phyloP scores from a whole-genome alignment of 2,113 vertebrate genomes.

The Takifugu bimaculatus region DNA sequence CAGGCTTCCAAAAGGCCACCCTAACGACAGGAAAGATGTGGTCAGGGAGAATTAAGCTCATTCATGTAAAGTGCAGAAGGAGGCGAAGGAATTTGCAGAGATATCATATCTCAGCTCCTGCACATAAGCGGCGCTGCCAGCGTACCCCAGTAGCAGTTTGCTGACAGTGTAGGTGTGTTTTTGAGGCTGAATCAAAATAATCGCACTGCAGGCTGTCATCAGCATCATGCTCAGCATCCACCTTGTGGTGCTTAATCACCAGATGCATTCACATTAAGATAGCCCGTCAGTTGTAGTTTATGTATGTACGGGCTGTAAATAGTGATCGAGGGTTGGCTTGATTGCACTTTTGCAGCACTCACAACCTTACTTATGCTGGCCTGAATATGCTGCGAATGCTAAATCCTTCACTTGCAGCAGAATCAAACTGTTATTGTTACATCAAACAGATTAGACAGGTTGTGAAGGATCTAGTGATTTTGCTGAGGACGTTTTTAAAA shows the following conservation, averaged over 20 bases:
- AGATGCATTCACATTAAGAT: neutral
- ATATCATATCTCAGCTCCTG: neutral
- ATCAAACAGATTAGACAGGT: too few relatives aligned
- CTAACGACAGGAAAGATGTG: constrained; percentile 62
- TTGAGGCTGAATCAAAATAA: neutral
- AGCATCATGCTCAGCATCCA: neutral
- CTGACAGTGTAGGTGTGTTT: constrained; percentile 10
- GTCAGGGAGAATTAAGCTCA: neutral
- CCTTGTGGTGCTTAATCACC: neutral
- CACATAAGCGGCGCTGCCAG: neutral
- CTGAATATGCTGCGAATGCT: too few relatives aligned
- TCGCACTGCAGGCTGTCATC: neutral
- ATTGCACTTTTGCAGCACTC: too few relatives aligned
- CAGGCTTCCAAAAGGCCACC: constrained; percentile 92
- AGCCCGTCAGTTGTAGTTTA: neutral
- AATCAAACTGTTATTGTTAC: too few relatives aligned
- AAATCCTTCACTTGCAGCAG: too few relatives aligned
- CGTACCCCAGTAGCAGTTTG: neutral
- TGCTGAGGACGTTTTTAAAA: too few relatives aligned
- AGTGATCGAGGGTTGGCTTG: too few relatives aligned
- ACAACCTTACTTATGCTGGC: too few relatives aligned
- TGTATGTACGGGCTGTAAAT: neutral
- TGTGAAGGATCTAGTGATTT: too few relatives aligned
- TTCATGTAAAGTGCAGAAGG: neutral
- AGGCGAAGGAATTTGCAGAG: neutral